Evolutionary conservation across 1,140 invertebrate genomes (phyloP), one percentile per base, ranked within the genome.

Genomic region (Drosophila mojavensis): DNA sequence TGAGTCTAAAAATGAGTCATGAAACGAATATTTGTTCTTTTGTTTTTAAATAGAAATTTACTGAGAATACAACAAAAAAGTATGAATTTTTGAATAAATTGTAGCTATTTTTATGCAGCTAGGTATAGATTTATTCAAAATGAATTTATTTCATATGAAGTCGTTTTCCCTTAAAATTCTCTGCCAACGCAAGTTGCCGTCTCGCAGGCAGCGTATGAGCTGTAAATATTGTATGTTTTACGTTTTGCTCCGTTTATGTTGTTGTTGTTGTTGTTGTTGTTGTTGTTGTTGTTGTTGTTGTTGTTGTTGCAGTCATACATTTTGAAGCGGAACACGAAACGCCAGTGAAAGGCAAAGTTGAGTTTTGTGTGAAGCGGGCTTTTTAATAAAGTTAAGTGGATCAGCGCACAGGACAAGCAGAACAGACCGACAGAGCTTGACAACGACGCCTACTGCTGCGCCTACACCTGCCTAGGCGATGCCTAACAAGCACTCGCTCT

Each of bases 351-450:
- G 47, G 39, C 58, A 47, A 53, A 67, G 64, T 48, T 24, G 30
- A 55, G 41, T 58, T 47, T 50, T 51, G 47, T 56, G 39, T 36
- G 45, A 67, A 39, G 28, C 69, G 59, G 69, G 73, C 70, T 82
- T 82, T 82, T 82, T 82, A 82, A 82, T 82, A 82, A 82, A 78
- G 48, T 58, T 75, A 82, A 82, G 79, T 82, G 79, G 79, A 82
- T 78, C 75, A 75, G 64, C 36, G 66, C 11, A 54, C 48, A 45
- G 66, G 9, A 54, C 48, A 45, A 36, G 36, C 20, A 48, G 30
- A 24, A 48, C 2, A 5, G 48, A 58, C 24, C 61, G 41, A 13
- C 41, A 20, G 43, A 62, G 45, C 61, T n/a, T 54, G 53, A 41
- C 64, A 56, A 66, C 64, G 28, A 28, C 61, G 33, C 51, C 48